Evolutionary conservation across 2,888 invertebrate species (phyloP).

Genomic region (Drosophila neotestacea): DNA sequence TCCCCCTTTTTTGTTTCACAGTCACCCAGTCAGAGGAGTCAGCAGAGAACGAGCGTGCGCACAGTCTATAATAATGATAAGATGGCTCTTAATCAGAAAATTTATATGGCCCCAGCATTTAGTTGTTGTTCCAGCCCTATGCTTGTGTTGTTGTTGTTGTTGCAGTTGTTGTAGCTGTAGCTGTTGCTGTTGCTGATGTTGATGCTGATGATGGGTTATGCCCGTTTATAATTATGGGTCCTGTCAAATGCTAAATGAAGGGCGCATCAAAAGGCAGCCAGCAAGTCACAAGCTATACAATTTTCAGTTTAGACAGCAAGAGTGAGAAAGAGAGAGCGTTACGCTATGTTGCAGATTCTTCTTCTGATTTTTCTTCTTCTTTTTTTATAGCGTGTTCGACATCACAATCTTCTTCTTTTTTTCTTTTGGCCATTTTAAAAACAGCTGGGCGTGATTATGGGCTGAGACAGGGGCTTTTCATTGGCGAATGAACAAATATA

Average conservation of each 20-base stretch:
- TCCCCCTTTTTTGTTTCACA: conserved; percentile 29
- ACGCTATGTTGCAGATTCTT: conserved; percentile 38
- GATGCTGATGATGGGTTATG: conserved; percentile 83
- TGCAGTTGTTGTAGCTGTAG: conserved; percentile 16
- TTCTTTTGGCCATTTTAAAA: conserved; percentile 56
- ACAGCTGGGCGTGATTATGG: conserved; percentile 40
- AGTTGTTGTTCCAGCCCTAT: conserved; percentile 58
- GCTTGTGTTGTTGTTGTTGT: conserved; percentile 8
- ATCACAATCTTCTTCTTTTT: conserved; percentile 2
- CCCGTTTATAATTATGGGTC: conserved; percentile 84
- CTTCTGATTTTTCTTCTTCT: conserved; percentile 11
- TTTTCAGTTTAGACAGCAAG: conserved; percentile 47
- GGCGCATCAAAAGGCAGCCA: conserved; percentile 70
- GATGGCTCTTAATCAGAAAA: conserved; percentile 85
- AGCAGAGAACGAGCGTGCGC: conserved; percentile 68
- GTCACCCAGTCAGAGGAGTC: conserved; percentile 23
- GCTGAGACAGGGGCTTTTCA: conserved; percentile 28
- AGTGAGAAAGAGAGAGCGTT: conserved; percentile 32
- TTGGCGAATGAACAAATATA: conserved; percentile 29
- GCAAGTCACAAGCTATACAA: conserved; percentile 62
- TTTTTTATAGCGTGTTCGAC: conserved; percentile 9
- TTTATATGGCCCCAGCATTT: conserved; percentile 83
- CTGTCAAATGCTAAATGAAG: conserved; percentile 84
- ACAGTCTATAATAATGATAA: conserved; percentile 84
- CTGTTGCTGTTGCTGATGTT: conserved; percentile 25